Base-by-base conservation (phyloP, 2,113 vertebrate species). In the Aptenodytes patagonicus region DNA sequence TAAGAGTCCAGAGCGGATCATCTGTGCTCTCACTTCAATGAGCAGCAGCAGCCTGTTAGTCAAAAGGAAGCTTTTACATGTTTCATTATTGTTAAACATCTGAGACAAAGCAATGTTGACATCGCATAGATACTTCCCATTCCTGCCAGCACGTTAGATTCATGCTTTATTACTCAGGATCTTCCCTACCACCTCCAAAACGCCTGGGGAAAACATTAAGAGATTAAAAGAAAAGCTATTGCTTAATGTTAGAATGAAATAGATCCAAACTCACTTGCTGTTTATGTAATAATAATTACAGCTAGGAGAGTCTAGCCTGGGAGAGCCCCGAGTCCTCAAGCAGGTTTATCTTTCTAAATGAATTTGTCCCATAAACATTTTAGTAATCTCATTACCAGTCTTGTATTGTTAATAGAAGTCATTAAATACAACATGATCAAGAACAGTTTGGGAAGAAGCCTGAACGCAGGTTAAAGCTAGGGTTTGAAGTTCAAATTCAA, bases 221-320 rank as follows among this genome's bases (percentile, higher is more conserved):
- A 95, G 93, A 94, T 92, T 75, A 96, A 95, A 94, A 89, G 91
- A 77, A 76, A 89, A 93, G 76, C 73, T 61, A 88, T 61, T 92
- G 65, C 94, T 96, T 90, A 49, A 89, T 89, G 94, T 96, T 52
- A 26, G 77, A 44, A 85, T 32, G 83, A 95, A 71, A 95, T 31
- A 71, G 91, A 90, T 82, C 51, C 51, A 36, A 70, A 87, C 70
- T 91, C 52, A 22, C 9, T 29, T 36, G 55, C 82, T 91, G 75
- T 55, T 91, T 65, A 58, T 89, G 83, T 29, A 83, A 81, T 81
- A 91, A 94, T 84, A 91, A 97, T 52, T 79, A 55, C 49, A 92
- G 38, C 49, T 2, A 13, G 49, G 64, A 86, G 64, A 77, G 54
- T 13, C 11, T 3, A 13, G 40, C 75, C 73, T 10, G 4, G 29